Evolutionary conservation across 2,888 invertebrate species (phyloP), one percentile per base, ranked within the genome.

Genomic region (Chloroclysta siterata): DNA sequence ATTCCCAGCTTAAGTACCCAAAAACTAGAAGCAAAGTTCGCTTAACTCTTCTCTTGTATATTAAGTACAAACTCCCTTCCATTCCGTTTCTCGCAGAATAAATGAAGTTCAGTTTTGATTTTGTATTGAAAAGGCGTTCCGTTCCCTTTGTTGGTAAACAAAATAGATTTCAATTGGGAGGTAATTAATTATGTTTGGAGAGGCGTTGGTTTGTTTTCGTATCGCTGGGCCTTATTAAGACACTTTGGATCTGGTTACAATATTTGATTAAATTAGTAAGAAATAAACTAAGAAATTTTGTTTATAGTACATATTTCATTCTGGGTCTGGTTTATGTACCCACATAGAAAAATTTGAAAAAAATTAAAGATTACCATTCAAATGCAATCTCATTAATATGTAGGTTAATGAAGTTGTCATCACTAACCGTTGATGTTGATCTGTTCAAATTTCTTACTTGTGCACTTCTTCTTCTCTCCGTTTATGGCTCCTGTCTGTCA

Each of bases 41-140:
- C 29, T n/a, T 42, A 65, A 65, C 65, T 57, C 47, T 11, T n/a
- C 47, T 11, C 10, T 53, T 51, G 65, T 65, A n/a, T 36, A 39
- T 5, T 33, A 52, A 63, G 44, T 39, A 60, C 57, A 47, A 46
- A 33, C 46, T 56, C 48, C 44, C 22, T 56, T 55, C 55, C 60
- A 39, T 56, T 53, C 56, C 60, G 48, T 64, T 60, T 46, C 39
- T 29, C 59, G 55, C 55, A 55, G 36, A 57, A 53, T 65, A 60
- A 63, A 64, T 60, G 55, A 58, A 51, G 44, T 57, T 47, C 77
- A 77, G 74, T 80, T 85, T 80, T 77, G 80, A 80, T 82, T 81
- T 81, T 78, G 76, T 81, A 82, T 82, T 85, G 83, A 85, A 83
- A 79, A 78, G 80, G 75, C 76, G 76, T 76, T 70, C 67, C 69